Conservation (phyloP, 2,113 vertebrate species). For the Syngnathus floridae region DNA sequence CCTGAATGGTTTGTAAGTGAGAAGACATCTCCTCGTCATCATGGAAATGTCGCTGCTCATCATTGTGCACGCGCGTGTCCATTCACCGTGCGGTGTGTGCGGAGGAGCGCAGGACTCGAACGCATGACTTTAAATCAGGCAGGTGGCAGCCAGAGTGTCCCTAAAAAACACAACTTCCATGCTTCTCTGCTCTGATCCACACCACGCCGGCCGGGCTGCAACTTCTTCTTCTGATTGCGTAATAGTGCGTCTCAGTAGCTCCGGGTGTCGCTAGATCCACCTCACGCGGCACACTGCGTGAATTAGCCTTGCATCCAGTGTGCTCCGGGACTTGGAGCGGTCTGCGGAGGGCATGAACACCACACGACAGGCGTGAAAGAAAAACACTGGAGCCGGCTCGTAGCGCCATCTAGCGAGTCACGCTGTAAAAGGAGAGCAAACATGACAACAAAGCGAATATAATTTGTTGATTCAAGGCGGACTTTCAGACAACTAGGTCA, state of each 20-base stretch:
- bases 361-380: slow-evolving; percentile 2
- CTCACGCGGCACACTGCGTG: background rate
- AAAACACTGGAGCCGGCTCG: slow-evolving; percentile 2
- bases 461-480: background rate
- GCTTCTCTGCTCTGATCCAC: background rate
- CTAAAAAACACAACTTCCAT: slow-evolving; percentile 28
- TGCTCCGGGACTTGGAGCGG: background rate
- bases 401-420: slow-evolving; percentile 56
- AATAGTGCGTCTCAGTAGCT: slow-evolving; percentile 9
- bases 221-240: slow-evolving; percentile 24
- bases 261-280: background rate
- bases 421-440: background rate
- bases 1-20: slow-evolving; percentile 97
- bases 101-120: background rate
- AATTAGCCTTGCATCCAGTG: background rate
- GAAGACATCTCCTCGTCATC: slow-evolving; percentile 93
- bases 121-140: slow-evolving; percentile 30
- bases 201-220: background rate
- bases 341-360: background rate
- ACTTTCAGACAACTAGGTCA: background rate
- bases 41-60: slow-evolving; percentile 80
- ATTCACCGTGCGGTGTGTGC: slow-evolving; percentile 30
- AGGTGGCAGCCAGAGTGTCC: background rate
- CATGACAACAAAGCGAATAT: background rate
- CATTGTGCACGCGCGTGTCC: slow-evolving; percentile 6